These are phyloP conservation scores for Liparis tanakae DNA, from an alignment of 2,797 vertebrate species.

Conservation along the genomic window DNA sequence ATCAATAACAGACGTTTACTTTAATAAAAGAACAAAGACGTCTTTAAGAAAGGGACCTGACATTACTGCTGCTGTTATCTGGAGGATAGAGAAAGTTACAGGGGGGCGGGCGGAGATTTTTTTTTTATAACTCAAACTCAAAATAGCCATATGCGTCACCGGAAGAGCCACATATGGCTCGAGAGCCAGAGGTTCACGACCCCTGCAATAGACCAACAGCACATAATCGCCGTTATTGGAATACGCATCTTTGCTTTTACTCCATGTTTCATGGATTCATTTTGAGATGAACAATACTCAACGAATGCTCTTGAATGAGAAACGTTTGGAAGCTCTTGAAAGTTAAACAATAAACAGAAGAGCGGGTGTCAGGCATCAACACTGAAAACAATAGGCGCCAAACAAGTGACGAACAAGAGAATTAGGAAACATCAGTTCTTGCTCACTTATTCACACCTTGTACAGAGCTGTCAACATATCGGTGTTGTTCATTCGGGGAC, in stretches of 20 bases:
- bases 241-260: constrained; percentile 17
- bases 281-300: constrained; percentile 36
- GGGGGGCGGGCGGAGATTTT: too few species aligned
- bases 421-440: constrained; percentile 33
- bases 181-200: too few species aligned
- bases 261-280: constrained; percentile 14
- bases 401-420: constrained; percentile 48
- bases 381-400: constrained; percentile 36
- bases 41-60: too few species aligned
- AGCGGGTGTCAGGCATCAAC: constrained; percentile 50
- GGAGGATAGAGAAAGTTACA: too few species aligned
- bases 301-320: constrained; percentile 33
- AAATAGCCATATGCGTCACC: too few species aligned
- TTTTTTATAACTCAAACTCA: too few species aligned
- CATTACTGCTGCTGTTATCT: too few species aligned
- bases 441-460: constrained; percentile 39
- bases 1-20: too few species aligned
- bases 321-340: constrained; percentile 45
- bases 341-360: constrained; percentile 50
- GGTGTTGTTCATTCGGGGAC: constrained; percentile 14
- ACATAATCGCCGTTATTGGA: background rate
- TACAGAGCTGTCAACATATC: constrained; percentile 38
- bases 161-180: too few species aligned
- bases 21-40: too few species aligned
- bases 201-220: constrained; percentile 9